Conservation (phyloP, 2,888 invertebrate species). For the Pandemis cinnamomeana region DNA sequence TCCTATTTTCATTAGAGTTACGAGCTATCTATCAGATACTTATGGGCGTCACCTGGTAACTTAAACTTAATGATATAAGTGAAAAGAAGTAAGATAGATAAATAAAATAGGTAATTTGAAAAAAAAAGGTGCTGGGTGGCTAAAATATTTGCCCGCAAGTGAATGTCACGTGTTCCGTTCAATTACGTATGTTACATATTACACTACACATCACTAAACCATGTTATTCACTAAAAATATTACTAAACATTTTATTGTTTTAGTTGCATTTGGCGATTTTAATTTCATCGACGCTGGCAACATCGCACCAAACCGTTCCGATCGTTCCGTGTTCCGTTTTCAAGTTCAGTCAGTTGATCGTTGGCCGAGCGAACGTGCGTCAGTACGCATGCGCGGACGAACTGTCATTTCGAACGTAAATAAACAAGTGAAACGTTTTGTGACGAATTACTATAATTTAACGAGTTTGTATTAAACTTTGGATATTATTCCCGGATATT, state of each 20-base stretch:
- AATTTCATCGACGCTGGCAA: slow-evolving; percentile 30
- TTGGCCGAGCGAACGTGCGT: slow-evolving; percentile 56
- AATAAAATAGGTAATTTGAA: too few species aligned
- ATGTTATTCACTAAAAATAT: too few species aligned
- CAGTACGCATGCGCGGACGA: slow-evolving; percentile 72
- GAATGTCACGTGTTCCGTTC: too few species aligned
- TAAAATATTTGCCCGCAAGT: too few species aligned
- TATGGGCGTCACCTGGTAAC: too few species aligned
- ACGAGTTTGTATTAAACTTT: slow-evolving; percentile 46
- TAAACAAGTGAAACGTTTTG: slow-evolving; percentile 75
- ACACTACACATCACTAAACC: too few species aligned
- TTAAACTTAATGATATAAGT: too few species aligned
- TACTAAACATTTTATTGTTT: neutral
- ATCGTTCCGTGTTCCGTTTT: slow-evolving; percentile 48
- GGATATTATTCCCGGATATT: slow-evolving; percentile 44
- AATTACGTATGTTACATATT: too few species aligned
- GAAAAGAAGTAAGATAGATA: too few species aligned
- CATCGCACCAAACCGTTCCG: slow-evolving; percentile 43
- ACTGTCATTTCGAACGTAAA: slow-evolving; percentile 76
- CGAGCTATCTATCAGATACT: too few species aligned
- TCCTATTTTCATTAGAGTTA: too few species aligned
- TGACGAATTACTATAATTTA: slow-evolving; percentile 55
- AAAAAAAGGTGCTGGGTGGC: too few species aligned
- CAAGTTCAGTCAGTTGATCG: slow-evolving; percentile 55
- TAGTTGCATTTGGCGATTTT: slow-evolving; percentile 18